Base-by-base conservation (phyloP, 2,888 invertebrate species). In the Agriopis marginaria region DNA sequence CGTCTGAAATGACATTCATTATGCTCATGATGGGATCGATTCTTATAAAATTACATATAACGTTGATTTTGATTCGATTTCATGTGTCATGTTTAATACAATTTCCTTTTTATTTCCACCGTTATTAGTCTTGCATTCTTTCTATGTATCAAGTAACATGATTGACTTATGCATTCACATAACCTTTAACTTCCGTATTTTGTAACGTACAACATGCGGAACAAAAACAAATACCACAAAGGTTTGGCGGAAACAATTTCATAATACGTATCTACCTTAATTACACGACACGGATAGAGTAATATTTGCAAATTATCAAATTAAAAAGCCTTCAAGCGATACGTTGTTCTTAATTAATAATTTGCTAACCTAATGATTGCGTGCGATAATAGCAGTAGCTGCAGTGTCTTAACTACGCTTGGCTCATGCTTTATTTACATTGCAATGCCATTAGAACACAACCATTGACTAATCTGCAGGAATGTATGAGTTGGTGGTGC, bases 221-320 rank as follows among this genome's bases (percentile, higher is more conserved):
- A 69, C 64, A 64, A 51, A 42, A 58, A 58, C 40, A 66, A 59
- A 66, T 39, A 50, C 45, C 55, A 50, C 49, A 64, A 64, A 56
- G 40, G 50, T 66, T 66, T 47, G 49, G 56, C 65, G 69, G 65
- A 70, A 70, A 70, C 47, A 62, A 70, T 65, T 58, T 62, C 47
- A 65, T 50, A 61, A 60, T 60, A 62, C 58, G 39, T 7, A 56
- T 14, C 49, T 14, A 56, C 23, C 49, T 14, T 60, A 59, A 49
- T 44, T 44, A 42, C 44, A 32, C 53, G 40, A 51, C 49, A 56
- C 65, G 47, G 61, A 65, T 53, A 23, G 42, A 50, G 50, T 62
- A 69, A 49, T 49, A 42, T 68, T 55, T 50, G 45, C 42, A 62
- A 62, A 58, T 58, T 58, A 62, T 47, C 47, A 65, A 61, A 65